These are phyloP conservation scores for Aphaenogaster ashmeadi DNA, from an alignment of 1,140 invertebrate genomes.

Conservation along the genomic window DNA sequence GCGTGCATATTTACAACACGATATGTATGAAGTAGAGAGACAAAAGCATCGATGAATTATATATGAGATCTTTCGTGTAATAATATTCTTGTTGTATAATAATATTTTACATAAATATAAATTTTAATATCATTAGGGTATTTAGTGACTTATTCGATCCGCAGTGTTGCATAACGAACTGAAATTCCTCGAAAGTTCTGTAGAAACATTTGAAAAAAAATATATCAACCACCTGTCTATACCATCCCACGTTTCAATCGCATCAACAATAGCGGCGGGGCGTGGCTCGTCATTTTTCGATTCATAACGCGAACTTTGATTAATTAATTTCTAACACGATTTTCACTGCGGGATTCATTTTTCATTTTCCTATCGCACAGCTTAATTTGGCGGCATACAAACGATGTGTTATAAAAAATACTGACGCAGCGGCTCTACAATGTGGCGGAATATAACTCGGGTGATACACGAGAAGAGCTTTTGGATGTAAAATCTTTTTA, in stretches of 20 bases:
- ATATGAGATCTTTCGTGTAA: not conserved
- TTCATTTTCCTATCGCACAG: conserved; percentile 32
- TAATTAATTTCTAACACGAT: conserved; percentile 55
- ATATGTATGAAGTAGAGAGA: not conserved
- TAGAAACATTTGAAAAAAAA: conserved; percentile 19
- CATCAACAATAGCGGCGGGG: conserved; percentile 19
- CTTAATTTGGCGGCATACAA: conserved; percentile 18
- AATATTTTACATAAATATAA: not conserved
- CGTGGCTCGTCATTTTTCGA: conserved; percentile 35
- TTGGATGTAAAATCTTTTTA: not conserved
- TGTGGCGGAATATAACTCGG: not conserved
- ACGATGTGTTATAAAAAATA: conserved; percentile 42
- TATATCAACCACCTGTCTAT: not conserved
- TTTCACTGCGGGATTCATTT: conserved; percentile 38
- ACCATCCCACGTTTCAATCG: conserved; percentile 4
- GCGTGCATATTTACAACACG: not conserved
- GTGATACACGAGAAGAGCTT: not conserved
- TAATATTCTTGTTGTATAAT: not conserved
- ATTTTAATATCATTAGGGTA: not conserved
- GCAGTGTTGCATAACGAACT: not conserved
- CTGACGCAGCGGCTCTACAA: not conserved
- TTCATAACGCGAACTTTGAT: conserved; percentile 44
- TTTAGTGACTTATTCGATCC: not conserved
- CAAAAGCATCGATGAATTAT: not conserved
- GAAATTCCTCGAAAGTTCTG: not conserved